A percentile compares a stretch with the other conserved stretches of the same genome.
Conservation (phyloP, 1,140 invertebrate species). For the Leptinotarsa undecemlineata region DNA sequence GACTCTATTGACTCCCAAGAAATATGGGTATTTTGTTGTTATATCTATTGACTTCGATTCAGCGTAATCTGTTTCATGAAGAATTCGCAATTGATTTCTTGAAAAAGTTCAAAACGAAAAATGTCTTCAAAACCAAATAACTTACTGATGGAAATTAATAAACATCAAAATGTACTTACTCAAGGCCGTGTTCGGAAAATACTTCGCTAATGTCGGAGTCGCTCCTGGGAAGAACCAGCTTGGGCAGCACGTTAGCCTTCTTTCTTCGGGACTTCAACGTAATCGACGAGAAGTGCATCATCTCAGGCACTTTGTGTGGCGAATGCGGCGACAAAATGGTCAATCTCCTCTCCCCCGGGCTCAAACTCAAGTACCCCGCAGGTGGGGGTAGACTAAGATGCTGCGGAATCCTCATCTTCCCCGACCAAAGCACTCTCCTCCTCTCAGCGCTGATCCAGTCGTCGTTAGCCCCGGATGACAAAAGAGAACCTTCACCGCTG, state of each 20-base stretch:
- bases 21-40: no score
- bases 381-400: constrained; percentile 70
- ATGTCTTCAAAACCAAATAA: no score
- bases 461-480: constrained; percentile 49
- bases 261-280: constrained; percentile 69
- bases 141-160: not conserved
- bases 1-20: no score
- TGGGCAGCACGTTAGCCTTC: constrained; percentile 74
- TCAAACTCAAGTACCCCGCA: constrained; percentile 57
- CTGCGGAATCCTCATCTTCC: constrained; percentile 62
- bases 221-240: constrained; percentile 72
- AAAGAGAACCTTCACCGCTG: constrained; percentile 60
- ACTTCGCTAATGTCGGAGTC: constrained; percentile 69
- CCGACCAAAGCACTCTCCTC: constrained; percentile 67
- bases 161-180: constrained; percentile 59
- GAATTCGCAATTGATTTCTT: no score
- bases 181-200: constrained; percentile 64
- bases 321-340: constrained; percentile 77
- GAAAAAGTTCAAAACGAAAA: no score
- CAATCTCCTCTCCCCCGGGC: constrained; percentile 63
- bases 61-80: no score
- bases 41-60: no score
- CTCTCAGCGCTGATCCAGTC: constrained; percentile 63
- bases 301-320: constrained; percentile 63
- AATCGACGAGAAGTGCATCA: constrained; percentile 62